Evolutionary conservation across 2,113 vertebrate genomes (phyloP).

Genomic region (Tachuris rubrigastra): DNA sequence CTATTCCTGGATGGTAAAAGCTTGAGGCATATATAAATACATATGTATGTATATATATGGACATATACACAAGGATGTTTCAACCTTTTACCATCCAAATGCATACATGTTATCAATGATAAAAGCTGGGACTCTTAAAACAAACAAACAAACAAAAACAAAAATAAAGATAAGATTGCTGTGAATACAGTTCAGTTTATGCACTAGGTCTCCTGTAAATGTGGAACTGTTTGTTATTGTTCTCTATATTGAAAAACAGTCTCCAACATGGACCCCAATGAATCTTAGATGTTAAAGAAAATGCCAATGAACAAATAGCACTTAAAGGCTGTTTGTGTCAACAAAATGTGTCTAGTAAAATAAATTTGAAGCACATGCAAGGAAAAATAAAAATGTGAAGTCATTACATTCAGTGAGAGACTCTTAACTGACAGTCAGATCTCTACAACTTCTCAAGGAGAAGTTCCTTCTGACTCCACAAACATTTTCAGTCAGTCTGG

Average conservation of each 20-base stretch:
- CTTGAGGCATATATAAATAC: slow-evolving; percentile 43
- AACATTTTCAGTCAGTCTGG: slow-evolving; percentile 63
- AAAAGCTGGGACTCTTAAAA: slow-evolving; percentile 72
- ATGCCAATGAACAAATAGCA: slow-evolving; percentile 56
- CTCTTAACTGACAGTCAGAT: slow-evolving; percentile 55
- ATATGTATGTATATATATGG: neutral
- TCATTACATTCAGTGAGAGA: slow-evolving; percentile 51
- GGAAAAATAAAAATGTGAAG: slow-evolving; percentile 45
- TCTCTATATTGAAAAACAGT: slow-evolving; percentile 46
- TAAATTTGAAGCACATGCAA: slow-evolving; percentile 73
- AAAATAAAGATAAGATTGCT: slow-evolving; percentile 46
- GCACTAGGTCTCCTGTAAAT: slow-evolving; percentile 65
- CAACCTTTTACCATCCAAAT: slow-evolving; percentile 65
- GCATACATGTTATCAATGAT: slow-evolving; percentile 51
- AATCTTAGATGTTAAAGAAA: slow-evolving; percentile 65
- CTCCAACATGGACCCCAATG: slow-evolving; percentile 61
- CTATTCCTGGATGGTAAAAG: slow-evolving; percentile 68
- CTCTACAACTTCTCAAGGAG: slow-evolving; percentile 59
- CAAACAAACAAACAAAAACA: neutral
- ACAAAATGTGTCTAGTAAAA: slow-evolving; percentile 42
- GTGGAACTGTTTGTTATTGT: slow-evolving; percentile 60
- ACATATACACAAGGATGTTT: neutral
- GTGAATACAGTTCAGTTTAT: slow-evolving; percentile 61
- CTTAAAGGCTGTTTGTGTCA: slow-evolving; percentile 56
- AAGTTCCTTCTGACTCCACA: slow-evolving; percentile 54